Evolutionary conservation across 1,140 invertebrate genomes (phyloP), one percentile per base, ranked within the genome.

Genomic region (Tetragnatha versicolor): DNA sequence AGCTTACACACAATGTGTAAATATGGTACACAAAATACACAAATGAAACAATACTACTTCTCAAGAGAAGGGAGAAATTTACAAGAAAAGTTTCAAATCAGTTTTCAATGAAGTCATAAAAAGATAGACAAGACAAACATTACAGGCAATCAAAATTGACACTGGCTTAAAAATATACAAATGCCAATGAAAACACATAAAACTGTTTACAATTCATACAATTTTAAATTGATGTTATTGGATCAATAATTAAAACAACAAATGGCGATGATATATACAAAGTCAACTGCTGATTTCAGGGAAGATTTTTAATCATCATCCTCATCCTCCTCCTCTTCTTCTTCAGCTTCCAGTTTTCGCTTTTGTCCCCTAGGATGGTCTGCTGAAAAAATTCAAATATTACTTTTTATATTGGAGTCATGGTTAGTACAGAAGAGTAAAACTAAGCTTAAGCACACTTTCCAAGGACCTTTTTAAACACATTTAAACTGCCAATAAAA

Each of bases 191-290:
- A 51, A 20, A 51, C 10, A 51, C 1, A n/a, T 51, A 51, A 51
- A 51, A 51, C 25, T 51, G 25, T 20, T 51, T 22, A 51, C n/a
- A 51, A 2, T 14, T 51, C n/a, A 3, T n/a, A 20, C 49, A 20
- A 51, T n/a, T 17, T 51, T 17, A 51, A 20, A 51, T 51, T 51
- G 2, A 51, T 14, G 49, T 22, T 9, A 9, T 42, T 17, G 17
- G 7, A 17, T 42, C 39, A 51, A 51, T 17, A 51, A 51, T 51
- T 51, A 51, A 51, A 51, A 51, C 49, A 60, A 6, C 14, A 31
- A 31, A 60, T 60, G 55, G 45, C 49, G 65, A 68, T 68, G 65
- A 68, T 47, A 25, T 68, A 49, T 68, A 68, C 65, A 68, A 49
- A 47, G 29, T n/a, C n/a, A n/a, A n/a, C n/a, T n/a, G n/a, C n/a